phyloP scores from a whole-genome alignment of 2,888 invertebrate species.

The Macaria liturata region DNA sequence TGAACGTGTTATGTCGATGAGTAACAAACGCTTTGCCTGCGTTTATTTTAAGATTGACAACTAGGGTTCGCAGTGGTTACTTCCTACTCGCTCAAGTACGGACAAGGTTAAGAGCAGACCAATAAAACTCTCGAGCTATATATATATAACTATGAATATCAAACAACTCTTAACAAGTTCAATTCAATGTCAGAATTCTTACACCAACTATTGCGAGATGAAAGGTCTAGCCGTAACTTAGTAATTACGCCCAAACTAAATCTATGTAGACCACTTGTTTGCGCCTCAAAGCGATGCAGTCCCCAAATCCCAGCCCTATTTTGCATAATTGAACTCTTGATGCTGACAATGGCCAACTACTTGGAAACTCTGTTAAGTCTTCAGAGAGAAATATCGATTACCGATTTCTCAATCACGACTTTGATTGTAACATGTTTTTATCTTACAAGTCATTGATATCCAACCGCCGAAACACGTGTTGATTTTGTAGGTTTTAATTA shows the following conservation, averaged over 20 bases:
- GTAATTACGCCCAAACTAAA: no score
- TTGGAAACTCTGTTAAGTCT: constrained; percentile 2
- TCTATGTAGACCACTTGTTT: no score
- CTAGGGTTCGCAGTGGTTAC: constrained; percentile 5
- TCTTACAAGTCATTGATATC: no score
- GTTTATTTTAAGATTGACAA: not conserved
- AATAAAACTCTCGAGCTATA: constrained; percentile 1
- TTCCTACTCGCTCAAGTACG: constrained; percentile 2
- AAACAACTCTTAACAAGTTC: no score
- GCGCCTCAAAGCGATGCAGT: not conserved
- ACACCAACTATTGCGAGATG: no score
- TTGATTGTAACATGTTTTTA: no score
- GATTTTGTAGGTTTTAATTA: no score
- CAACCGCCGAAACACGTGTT: no score
- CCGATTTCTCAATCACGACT: not conserved
- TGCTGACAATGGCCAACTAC: constrained; percentile 2
- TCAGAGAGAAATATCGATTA: not conserved
- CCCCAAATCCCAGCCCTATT: not conserved
- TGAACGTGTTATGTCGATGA: no score
- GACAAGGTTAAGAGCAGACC: constrained; percentile 4
- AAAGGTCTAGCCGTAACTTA: no score
- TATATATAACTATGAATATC: no score
- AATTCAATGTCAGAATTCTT: no score
- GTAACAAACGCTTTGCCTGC: not conserved
- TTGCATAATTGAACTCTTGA: constrained; percentile 1